Evolutionary conservation across 2,113 vertebrate species (phyloP).

Genomic region (Illadopsis cleaveri): DNA sequence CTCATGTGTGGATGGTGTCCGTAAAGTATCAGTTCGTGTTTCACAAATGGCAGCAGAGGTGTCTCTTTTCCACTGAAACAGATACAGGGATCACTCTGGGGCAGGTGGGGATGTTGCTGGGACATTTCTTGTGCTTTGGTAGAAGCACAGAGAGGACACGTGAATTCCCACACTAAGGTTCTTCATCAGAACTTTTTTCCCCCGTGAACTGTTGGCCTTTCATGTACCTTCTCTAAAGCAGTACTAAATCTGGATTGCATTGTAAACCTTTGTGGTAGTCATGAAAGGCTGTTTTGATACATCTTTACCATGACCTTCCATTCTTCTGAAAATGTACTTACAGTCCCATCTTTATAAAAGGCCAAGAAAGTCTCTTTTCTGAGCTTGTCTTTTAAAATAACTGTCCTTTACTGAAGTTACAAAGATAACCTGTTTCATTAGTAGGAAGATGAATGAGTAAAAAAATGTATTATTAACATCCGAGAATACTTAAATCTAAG

Average conservation of each 20-base stretch:
- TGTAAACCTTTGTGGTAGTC: conserved; percentile 16
- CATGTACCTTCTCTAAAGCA: not conserved
- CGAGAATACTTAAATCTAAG: conserved; percentile 28
- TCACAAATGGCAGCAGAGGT: not conserved
- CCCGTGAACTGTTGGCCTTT: not conserved
- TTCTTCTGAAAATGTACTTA: conserved; percentile 60
- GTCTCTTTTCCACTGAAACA: not conserved
- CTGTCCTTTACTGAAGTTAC: conserved; percentile 3
- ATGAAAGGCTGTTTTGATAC: conserved; percentile 34
- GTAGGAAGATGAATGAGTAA: conserved; percentile 55
- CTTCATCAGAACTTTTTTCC: not conserved
- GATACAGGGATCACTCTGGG: not conserved
- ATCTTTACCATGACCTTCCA: conserved; percentile 15
- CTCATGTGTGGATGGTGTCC: not conserved
- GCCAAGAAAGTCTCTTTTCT: not conserved
- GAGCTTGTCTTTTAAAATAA: conserved; percentile 40
- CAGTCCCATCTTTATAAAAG: conserved; percentile 11
- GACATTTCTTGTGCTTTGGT: not conserved
- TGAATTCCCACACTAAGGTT: not conserved
- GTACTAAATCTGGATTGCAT: not conserved
- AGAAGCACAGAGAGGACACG: not conserved
- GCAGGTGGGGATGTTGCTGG: not conserved
- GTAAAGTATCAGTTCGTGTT: not conserved
- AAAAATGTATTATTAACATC: conserved; percentile 56
- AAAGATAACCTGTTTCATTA: conserved; percentile 40